Base-by-base conservation (phyloP, 2,797 vertebrate genomes). In the Helarctos malayanus region DNA sequence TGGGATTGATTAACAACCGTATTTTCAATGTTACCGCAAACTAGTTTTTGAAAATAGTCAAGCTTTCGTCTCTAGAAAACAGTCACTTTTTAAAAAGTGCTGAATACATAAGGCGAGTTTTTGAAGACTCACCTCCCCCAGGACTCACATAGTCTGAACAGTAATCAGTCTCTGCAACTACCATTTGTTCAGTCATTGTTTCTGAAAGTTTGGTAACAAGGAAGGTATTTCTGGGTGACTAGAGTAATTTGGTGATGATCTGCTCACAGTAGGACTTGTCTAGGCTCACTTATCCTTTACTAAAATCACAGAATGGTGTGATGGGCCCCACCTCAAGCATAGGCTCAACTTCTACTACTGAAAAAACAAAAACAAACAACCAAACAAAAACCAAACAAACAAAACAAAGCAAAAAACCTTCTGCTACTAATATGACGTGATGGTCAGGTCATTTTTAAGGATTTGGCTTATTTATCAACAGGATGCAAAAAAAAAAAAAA, bases 1-100 rank as follows among this genome's bases (percentile, higher is more conserved):
- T 68, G 38, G 61, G 94, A 87, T 95, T 94, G 83, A 96, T 96
- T 96, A 96, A 86, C 69, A 93, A 94, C 54, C 69, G 49, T 57
- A 75, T 97, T 97, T 97, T 96, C 85, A 81, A 82, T 94, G 95
- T 91, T 93, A 94, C 65, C 85, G 35, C 23, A 32, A 94, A 61
- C 65, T 52, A 87, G 35, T 68, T 94, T 97, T 84, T 94, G 54
- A 89, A 97, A 97, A 96, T 10, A 86, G 88, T 94, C 38, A 57
- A 90, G 84, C n/a, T 54, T 93, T 65, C 97, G 68, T 96, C 92
- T 94, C 61, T 52, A 94, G 52, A 75, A 95, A 78, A 92, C 1
- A 95, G 95, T 59, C 0, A 0, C 13, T 79, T 97, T 96, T 82
- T 38, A 38, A 18, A 79, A 96, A 94, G 38, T 49, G 32, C 73